Evolutionary conservation across 2,888 invertebrate genomes (phyloP), one percentile per base, ranked within the genome.

Genomic region (Drosophila mimica): DNA sequence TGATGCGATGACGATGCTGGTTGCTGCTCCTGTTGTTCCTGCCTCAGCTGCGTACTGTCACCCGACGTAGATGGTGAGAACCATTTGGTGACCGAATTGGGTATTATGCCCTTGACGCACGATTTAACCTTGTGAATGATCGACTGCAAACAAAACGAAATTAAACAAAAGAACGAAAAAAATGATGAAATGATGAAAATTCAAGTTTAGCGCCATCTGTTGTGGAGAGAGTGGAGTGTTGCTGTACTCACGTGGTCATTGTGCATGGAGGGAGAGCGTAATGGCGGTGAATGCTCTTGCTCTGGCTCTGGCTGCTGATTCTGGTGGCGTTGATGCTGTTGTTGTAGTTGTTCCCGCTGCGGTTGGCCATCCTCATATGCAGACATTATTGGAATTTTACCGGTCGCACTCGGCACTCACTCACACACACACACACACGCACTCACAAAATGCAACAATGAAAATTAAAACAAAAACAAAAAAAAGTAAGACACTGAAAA

Each of bases 91-190:
- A 93, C 70, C 53, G 91, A 91, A 60, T 88, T 88, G 54, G 93
- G 92, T 28, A 93, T 71, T 56, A 93, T 93, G 73, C 91, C 92
- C 9, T 93, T 90, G 13, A 93, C 92, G 40, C 92, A 91, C 53
- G 89, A 92, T 66, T 92, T 92, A 40, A 93, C 89, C 85, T 92
- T 93, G 67, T 90, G 91, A 70, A 93, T 92, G 72, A 93, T 91
- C 62, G 93, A 93, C 93, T 93, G 17, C 8, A 25, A 15, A 34
- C 15, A 25, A 25, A 25, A 15, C 20, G 20, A 46, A 31, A 52
- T 20, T 7, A 31, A 13, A 7, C 13, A 20, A 53, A 28, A 13
- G 15, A 15, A n/a, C n/a, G n/a, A 20, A 3, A 17, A 31, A 25
- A 25, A 25, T 3, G 25, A 25, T 25, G 2, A 36, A 6, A 6